Conservation (phyloP, 2,113 vertebrate genomes). For the Myodes glareolus region DNA sequence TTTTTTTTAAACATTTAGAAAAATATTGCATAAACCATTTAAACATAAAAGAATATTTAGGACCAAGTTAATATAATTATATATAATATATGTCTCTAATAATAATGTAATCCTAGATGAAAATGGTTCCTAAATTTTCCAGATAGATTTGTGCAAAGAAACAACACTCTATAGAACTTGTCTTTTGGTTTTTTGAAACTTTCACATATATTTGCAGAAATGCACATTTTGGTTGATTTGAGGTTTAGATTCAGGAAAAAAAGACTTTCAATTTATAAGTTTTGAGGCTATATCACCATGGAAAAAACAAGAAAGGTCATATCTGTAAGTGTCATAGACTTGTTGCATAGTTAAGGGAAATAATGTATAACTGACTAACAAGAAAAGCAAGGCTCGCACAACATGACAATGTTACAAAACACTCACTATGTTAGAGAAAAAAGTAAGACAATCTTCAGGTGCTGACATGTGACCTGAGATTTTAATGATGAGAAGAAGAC, state of each 20-base stretch:
- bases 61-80: conserved; percentile 3
- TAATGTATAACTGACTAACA: not conserved
- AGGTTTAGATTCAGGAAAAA: not conserved
- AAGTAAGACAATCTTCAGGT: not conserved
- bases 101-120: not conserved
- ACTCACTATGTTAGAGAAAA: not conserved
- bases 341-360: not conserved
- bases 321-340: not conserved
- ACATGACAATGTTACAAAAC: not conserved
- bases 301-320: not conserved
- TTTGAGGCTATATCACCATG: not conserved
- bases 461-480: not conserved
- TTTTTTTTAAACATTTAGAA: conserved; percentile 36
- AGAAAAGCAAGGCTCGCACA: not conserved
- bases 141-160: not conserved
- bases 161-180: not conserved
- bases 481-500: not conserved
- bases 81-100: no score
- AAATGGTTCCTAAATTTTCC: not conserved
- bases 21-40: conserved; percentile 13
- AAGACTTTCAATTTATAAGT: not conserved
- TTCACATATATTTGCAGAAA: not conserved
- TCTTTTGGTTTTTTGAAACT: not conserved
- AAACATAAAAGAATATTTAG: not conserved
- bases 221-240: conserved; percentile 29